These are phyloP conservation scores for Chaitophorus viminalis DNA, from an alignment of 2,888 invertebrate genomes.

Conservation along the genomic window DNA sequence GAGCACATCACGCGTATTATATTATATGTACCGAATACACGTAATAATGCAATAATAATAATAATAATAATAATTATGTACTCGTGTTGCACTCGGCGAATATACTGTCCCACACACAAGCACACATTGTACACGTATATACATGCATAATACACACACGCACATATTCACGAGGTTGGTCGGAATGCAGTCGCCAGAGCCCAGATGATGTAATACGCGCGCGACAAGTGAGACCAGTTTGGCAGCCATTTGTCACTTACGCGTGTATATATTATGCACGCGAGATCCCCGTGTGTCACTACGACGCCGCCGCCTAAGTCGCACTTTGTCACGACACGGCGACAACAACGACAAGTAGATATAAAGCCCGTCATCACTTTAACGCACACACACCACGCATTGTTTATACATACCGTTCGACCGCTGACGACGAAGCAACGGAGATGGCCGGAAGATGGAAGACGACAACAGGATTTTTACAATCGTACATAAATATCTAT, in stretches of 20 bases:
- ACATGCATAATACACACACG: too few species aligned
- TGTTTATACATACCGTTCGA: too few species aligned
- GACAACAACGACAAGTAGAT: neutral
- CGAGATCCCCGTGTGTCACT: too few species aligned
- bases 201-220: neutral
- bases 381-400: neutral
- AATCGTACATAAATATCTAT: too few species aligned
- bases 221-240: slow-evolving; percentile 46
- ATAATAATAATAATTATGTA: slow-evolving; percentile 8
- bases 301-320: too few species aligned
- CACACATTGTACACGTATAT: too few species aligned
- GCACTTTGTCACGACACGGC: neutral
- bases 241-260: slow-evolving; percentile 52
- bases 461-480: too few species aligned
- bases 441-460: too few species aligned
- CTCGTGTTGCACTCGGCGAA: neutral
- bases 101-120: neutral
- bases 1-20: too few species aligned
- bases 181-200: slow-evolving; percentile 25
- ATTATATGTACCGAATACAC: neutral
- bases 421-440: too few species aligned
- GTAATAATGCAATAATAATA: neutral
- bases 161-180: neutral
- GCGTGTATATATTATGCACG: too few species aligned
- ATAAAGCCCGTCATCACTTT: neutral